Conservation (phyloP, 2,113 vertebrate genomes). For the Passer montanus region DNA sequence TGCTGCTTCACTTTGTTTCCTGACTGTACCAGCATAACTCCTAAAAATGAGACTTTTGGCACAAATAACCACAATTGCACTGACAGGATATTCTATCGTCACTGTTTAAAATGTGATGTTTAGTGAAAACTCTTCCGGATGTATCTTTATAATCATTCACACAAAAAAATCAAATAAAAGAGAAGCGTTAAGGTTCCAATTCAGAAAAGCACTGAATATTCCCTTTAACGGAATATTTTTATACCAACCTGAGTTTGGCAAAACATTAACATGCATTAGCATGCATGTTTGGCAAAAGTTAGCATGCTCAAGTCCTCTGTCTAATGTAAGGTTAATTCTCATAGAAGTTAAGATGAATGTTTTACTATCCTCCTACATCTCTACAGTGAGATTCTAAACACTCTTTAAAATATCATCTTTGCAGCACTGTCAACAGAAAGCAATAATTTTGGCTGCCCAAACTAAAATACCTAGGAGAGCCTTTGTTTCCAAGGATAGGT, state of each 20-base stretch:
- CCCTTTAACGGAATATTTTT: not conserved
- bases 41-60: constrained; percentile 25
- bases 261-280: not conserved
- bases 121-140: constrained; percentile 1
- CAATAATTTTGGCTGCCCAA: not conserved
- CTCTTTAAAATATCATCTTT: not conserved
- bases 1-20: not conserved
- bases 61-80: not conserved
- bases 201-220: not conserved
- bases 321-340: not conserved
- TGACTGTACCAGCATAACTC: not conserved
- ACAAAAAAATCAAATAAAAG: not conserved
- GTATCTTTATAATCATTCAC: not conserved
- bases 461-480: not conserved
- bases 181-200: not conserved
- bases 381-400: not conserved
- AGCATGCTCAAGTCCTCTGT: not conserved
- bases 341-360: not conserved
- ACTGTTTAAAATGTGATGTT: not conserved
- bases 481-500: not conserved
- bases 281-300: not conserved
- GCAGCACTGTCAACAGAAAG: not conserved
- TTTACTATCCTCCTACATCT: not conserved
- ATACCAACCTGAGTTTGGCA: not conserved
- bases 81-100: not conserved